These are phyloP conservation scores for Amiota minor DNA, from an alignment of 2,888 invertebrate genomes.

Conservation along the genomic window DNA sequence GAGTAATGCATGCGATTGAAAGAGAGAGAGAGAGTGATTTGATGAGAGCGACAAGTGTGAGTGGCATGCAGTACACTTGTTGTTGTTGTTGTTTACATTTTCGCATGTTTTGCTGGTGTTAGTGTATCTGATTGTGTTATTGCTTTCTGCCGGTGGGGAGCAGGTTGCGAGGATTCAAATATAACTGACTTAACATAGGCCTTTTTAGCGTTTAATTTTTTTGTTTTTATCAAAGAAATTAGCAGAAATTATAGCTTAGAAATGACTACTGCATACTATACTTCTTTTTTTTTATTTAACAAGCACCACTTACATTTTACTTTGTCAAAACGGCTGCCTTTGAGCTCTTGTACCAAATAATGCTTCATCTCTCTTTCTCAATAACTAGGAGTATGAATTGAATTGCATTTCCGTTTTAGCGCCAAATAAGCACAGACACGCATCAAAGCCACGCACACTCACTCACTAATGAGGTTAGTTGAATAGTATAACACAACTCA, in stretches of 20 bases:
- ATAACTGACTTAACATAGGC: too few species aligned
- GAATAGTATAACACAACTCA: not conserved
- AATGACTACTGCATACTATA: too few species aligned
- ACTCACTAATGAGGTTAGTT: conserved; percentile 1
- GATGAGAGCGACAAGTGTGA: not conserved
- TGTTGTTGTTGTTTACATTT: not conserved
- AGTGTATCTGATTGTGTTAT: not conserved
- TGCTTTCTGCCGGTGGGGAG: not conserved
- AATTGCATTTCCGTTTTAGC: conserved; percentile 18
- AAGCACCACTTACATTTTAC: too few species aligned
- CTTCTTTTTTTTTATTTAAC: too few species aligned
- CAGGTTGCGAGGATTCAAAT: not conserved
- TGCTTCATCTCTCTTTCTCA: too few species aligned
- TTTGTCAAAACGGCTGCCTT: not conserved
- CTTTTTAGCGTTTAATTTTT: too few species aligned
- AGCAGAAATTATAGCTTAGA: too few species aligned
- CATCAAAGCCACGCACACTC: not conserved
- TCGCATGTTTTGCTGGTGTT: not conserved
- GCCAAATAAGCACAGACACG: not conserved
- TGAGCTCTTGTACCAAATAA: not conserved
- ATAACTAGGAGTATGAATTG: not conserved
- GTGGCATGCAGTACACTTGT: not conserved
- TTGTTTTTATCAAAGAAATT: too few species aligned
- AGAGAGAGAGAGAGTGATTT: not conserved
- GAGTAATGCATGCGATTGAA: not conserved